These are phyloP conservation scores for Typhlichthys eigenmanni DNA, from an alignment of 2,797 vertebrate genomes.

Conservation along the genomic window DNA sequence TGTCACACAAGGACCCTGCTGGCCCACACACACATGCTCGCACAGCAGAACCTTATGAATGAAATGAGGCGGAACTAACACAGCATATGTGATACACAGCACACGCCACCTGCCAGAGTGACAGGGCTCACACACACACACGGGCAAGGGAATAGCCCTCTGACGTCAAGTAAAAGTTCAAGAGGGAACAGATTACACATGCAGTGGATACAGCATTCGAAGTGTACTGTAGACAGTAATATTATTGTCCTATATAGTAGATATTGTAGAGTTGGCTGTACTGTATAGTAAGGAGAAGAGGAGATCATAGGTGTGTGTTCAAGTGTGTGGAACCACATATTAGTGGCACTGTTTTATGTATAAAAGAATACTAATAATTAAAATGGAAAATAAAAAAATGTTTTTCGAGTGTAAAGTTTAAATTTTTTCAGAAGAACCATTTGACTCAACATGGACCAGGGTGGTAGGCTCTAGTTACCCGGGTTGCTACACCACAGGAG, in stretches of 20 bases:
- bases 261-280: too few relatives aligned
- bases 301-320: neutral
- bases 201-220: too few relatives aligned
- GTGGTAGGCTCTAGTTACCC: too few relatives aligned
- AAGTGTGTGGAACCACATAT: neutral
- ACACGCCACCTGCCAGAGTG: conserved; percentile 40
- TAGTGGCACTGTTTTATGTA: neutral
- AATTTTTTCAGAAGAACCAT: too few relatives aligned
- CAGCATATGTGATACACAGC: conserved; percentile 47
- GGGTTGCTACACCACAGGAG: too few relatives aligned
- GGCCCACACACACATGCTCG: conserved; percentile 18
- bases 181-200: too few relatives aligned
- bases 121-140: conserved; percentile 9
- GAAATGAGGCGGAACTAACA: conserved; percentile 51
- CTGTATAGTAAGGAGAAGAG: too few relatives aligned
- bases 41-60: conserved; percentile 46
- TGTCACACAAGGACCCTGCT: conserved; percentile 18
- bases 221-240: too few relatives aligned
- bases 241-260: too few relatives aligned
- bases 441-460: too few relatives aligned
- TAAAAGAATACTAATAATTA: neutral
- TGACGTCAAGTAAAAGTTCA: neutral
- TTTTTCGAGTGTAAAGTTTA: too few relatives aligned
- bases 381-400: too few relatives aligned
- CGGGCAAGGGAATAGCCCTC: conserved; percentile 1